Evolutionary conservation across 1,140 invertebrate species (phyloP).

Genomic region (Cotesia vestalis): DNA sequence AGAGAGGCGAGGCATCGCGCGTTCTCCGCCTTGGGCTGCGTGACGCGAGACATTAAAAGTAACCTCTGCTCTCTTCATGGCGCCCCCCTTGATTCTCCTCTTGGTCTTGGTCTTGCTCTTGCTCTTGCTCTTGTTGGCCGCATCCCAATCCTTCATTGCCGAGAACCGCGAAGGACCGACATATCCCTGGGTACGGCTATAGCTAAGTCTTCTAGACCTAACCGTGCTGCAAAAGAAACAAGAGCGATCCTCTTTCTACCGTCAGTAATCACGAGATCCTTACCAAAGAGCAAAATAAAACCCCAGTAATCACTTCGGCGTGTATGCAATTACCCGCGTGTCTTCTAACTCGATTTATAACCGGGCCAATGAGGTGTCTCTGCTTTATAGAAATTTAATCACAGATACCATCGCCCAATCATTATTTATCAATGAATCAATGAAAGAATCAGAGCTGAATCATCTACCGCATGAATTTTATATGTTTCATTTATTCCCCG

Average conservation of each 20-base stretch:
- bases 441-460: background rate
- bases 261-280: background rate
- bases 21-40: constrained; percentile 60
- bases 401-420: background rate
- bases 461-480: background rate
- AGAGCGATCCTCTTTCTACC: background rate
- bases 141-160: constrained; percentile 39
- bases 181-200: background rate
- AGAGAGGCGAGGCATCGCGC: constrained; percentile 54
- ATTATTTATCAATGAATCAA: background rate
- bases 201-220: background rate
- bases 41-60: constrained; percentile 67
- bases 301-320: background rate
- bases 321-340: constrained; percentile 21
- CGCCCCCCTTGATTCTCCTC: constrained; percentile 36
- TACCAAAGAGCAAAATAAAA: constrained; percentile 16
- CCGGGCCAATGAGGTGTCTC: background rate
- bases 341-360: constrained; percentile 2
- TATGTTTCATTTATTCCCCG: too few species aligned
- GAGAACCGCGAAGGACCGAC: constrained; percentile 23
- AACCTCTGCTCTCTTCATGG: constrained; percentile 52
- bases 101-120: constrained; percentile 42
- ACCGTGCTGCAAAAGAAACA: constrained; percentile 18
- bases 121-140: constrained; percentile 35
- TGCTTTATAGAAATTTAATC: constrained; percentile 3